phyloP scores from a whole-genome alignment of 2,797 vertebrate species.

The Dicrostonyx torquatus region DNA sequence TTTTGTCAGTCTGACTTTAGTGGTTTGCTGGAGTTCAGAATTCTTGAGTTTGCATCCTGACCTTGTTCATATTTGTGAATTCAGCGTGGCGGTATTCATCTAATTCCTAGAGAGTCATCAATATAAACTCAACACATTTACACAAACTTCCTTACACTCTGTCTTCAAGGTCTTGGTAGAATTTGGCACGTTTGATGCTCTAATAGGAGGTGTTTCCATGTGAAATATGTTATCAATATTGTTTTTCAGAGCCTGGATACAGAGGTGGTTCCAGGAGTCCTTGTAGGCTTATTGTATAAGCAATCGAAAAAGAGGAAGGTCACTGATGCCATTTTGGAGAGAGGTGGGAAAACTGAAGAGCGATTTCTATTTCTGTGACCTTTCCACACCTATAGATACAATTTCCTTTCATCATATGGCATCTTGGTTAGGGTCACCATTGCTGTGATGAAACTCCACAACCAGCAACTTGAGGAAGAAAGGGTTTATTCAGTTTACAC shows the following conservation, averaged over 20 bases:
- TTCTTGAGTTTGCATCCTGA: neutral
- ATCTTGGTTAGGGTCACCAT: neutral
- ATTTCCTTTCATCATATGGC: neutral
- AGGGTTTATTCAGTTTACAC: neutral
- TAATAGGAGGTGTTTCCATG: neutral
- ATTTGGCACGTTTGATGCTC: neutral
- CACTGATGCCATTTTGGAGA: neutral
- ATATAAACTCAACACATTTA: neutral
- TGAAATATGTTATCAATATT: neutral
- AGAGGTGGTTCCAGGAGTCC: neutral
- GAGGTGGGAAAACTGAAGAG: neutral
- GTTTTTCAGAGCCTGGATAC: neutral
- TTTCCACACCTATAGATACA: rapidly evolving
- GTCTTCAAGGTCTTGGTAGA: neutral
- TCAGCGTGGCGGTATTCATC: neutral
- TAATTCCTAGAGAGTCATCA: neutral
- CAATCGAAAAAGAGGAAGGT: neutral
- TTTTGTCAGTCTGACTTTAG: neutral
- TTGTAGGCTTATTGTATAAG: neutral
- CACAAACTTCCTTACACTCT: neutral
- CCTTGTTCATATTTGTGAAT: neutral
- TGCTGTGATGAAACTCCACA: neutral
- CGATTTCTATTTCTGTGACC: neutral
- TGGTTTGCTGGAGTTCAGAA: neutral
- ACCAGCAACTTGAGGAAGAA: neutral